phyloP scores from a whole-genome alignment of 2,113 vertebrate species.

The Gallinago undulata region DNA sequence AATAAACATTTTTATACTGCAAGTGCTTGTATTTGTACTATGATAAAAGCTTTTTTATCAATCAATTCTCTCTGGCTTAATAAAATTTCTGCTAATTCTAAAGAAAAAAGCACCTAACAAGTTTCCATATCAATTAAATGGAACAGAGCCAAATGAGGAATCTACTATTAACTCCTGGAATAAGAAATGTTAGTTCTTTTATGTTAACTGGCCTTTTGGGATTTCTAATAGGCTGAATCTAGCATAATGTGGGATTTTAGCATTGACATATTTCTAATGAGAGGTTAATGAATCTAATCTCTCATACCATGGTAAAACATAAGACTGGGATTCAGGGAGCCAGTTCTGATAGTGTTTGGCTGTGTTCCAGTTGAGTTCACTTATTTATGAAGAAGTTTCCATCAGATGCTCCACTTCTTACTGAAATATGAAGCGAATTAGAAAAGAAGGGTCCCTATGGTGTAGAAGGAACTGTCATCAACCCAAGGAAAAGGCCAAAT shows the following conservation, averaged over 20 bases:
- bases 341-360: constrained; percentile 29
- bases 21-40: not conserved
- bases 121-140: not conserved
- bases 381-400: constrained; percentile 45
- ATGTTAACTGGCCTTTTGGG: constrained; percentile 10
- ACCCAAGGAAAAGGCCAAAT: constrained; percentile 27
- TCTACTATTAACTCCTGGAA: constrained; percentile 18
- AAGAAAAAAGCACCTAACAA: not conserved
- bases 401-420: not conserved
- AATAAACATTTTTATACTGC: not conserved
- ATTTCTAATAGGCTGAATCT: constrained; percentile 34
- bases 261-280: constrained; percentile 51
- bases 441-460: constrained; percentile 17
- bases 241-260: constrained; percentile 18
- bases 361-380: constrained; percentile 34
- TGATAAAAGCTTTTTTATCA: not conserved
- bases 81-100: not conserved
- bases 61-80: not conserved
- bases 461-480: constrained; percentile 20
- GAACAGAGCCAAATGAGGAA: not conserved
- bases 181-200: constrained; percentile 17
- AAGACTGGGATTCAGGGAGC: constrained; percentile 35
- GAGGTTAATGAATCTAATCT: constrained; percentile 65
- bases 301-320: constrained; percentile 23
- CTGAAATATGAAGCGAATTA: constrained; percentile 12